Base-by-base conservation (phyloP, 2,113 vertebrate species). In the Guaruba guarouba region DNA sequence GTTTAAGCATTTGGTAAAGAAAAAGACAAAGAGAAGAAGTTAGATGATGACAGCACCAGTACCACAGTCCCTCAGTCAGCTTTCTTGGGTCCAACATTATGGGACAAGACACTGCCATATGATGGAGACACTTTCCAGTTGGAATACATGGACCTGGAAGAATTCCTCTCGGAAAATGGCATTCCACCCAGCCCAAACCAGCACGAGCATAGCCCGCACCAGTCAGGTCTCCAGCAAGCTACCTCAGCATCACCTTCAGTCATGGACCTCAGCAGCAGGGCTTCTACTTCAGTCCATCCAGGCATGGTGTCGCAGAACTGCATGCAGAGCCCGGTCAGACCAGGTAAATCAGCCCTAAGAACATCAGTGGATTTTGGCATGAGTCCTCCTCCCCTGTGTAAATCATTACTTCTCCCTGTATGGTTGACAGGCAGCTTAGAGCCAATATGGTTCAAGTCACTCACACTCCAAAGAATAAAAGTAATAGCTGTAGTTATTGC, bases 131-230 rank as follows among this genome's bases (percentile, higher is more conserved):
- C 98, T 97, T 99, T 99, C 93, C 99, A 99, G 97, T 98, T 99
- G 98, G 99, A 99, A 96, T 99, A 99, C 98, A 99, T 99, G 99
- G 99, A 99, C 98, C 98, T 99, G 98, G 99, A 99, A 98, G 99
- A 99, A 98, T 99, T 99, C 97, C 98, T 99, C 93, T 99, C 99
- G 0, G 99, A 99, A 97, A 99, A 99, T 87, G 99, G 99, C 97
- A 99, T 99, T 92, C 99, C 99, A 14, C 99, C 99, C 80, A 99
- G 98, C 97, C 98, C 98, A 3, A 97, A 98, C 17, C 98, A 98
- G 94, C 98, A 98, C 0, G 98, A 99, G 85, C 98, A 98, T 95
- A 98, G 95, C 91, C 98, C 93, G 8, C 98, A 98, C 94, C 98
- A 98, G 70, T 97, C 98, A 9, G 96, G 96, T n/a, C 98, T 95